Conservation (phyloP, 2,888 invertebrate species). For the Lissonota sp. region DNA sequence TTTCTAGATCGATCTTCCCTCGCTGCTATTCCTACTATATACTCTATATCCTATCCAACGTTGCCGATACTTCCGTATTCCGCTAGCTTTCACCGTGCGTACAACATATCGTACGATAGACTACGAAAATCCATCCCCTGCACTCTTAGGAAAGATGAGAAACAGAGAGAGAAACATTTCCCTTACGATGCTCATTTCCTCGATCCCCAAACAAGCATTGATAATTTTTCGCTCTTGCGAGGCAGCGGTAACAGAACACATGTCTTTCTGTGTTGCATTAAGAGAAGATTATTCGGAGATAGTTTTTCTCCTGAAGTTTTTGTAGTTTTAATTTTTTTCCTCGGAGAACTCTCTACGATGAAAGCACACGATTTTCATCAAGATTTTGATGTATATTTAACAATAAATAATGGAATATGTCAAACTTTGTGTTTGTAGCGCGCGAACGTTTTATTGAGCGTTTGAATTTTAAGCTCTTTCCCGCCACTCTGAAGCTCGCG, state of each 20-base stretch:
- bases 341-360: no score
- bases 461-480: slow-evolving; percentile 22
- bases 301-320: no score
- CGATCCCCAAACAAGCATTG: no score
- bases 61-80: slow-evolving; percentile 3
- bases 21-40: slow-evolving; percentile 56
- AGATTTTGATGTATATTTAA: no score
- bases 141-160: slow-evolving; percentile 7
- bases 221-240: no score
- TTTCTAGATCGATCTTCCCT: slow-evolving; percentile 83
- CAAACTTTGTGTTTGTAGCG: no score
- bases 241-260: no score
- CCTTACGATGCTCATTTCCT: neutral
- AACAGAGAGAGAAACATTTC: neutral
- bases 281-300: no score
- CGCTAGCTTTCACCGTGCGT: slow-evolving; percentile 33
- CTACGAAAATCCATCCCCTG: slow-evolving; percentile 27
- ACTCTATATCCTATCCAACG: slow-evolving; percentile 15
- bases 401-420: no score
- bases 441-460: neutral
- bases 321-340: no score
- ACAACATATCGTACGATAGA: slow-evolving; percentile 13
- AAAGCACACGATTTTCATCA: no score
- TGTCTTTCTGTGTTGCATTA: no score
- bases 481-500: neutral